Percentiles rank a stretch among this genome's conserved stretches.
Conservation (phyloP, 2,888 invertebrate genomes). For the Ceriagrion tenellum region DNA sequence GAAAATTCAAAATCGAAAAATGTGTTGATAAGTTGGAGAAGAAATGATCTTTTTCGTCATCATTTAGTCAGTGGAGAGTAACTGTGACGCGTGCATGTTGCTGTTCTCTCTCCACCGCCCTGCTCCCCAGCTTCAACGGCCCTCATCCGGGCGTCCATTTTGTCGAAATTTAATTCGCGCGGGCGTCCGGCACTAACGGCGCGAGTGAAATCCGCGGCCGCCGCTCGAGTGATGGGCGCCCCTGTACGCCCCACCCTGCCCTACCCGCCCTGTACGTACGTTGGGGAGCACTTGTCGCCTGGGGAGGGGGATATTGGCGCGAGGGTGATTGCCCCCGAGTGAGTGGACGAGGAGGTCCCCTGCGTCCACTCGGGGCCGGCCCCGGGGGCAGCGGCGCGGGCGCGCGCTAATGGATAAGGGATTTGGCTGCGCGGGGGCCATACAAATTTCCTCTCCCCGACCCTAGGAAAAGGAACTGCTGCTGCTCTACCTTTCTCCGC, state of each 20-base stretch:
- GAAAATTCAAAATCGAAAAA: no score
- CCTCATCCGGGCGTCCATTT: background rate
- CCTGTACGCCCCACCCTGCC: background rate
- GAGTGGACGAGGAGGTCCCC: background rate
- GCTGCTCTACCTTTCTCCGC: background rate
- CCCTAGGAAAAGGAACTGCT: background rate
- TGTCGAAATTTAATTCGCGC: constrained; percentile 1
- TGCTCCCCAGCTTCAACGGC: no score
- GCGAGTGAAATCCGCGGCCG: background rate
- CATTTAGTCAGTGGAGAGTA: no score
- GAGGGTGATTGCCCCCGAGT: background rate
- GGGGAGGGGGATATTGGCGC: background rate
- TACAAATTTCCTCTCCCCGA: background rate
- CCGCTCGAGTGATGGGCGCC: background rate
- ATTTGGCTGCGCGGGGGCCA: background rate
- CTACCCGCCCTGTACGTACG: background rate
- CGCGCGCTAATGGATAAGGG: constrained; percentile 18
- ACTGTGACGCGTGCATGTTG: no score
- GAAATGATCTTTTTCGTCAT: no score
- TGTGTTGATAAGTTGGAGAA: no score
- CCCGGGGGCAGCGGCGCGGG: background rate
- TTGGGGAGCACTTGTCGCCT: background rate
- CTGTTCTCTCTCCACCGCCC: no score
- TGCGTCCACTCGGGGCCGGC: background rate
- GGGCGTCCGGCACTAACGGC: background rate